Percentiles rank a stretch among this genome's conserved stretches.
These are phyloP conservation scores for Stenodera caucasica DNA, from an alignment of 2,888 invertebrate species.

Conservation along the genomic window DNA sequence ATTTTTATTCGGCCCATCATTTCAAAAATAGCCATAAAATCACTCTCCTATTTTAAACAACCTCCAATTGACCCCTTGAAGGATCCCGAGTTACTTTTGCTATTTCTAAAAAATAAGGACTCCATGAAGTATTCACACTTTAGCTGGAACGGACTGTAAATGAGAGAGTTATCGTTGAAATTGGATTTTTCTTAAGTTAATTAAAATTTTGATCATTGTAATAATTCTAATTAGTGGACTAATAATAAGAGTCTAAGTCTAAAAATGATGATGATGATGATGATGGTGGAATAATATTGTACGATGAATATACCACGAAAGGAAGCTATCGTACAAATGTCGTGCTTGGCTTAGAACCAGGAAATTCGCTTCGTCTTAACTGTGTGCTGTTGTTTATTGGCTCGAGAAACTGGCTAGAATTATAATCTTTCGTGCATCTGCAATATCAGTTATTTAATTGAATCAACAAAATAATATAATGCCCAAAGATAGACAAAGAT, in stretches of 20 bases:
- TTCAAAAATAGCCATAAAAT: too few relatives aligned
- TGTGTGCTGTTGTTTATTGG: slow-evolving; percentile 42
- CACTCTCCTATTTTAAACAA: too few relatives aligned
- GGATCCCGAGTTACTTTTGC: too few relatives aligned
- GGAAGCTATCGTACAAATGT: slow-evolving; percentile 38
- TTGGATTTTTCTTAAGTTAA: too few relatives aligned
- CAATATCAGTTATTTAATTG: slow-evolving; percentile 49
- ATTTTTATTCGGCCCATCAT: too few relatives aligned
- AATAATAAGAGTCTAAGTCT: neutral
- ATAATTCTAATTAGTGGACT: neutral
- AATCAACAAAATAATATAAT: slow-evolving; percentile 45
- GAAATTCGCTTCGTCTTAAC: slow-evolving; percentile 37
- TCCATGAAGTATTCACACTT: too few relatives aligned
- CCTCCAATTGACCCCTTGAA: too few relatives aligned
- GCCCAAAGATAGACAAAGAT: neutral
- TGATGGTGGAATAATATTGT: neutral
- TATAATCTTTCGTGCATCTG: slow-evolving; percentile 48
- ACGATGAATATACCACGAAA: slow-evolving; percentile 27
- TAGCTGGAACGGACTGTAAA: too few relatives aligned
- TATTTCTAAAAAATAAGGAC: too few relatives aligned
- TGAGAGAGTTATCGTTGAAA: too few relatives aligned
- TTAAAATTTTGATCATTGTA: neutral
- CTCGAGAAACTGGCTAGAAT: slow-evolving; percentile 42
- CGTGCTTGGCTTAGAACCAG: slow-evolving; percentile 43
- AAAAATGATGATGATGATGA: neutral